Conservation (phyloP, 1,140 invertebrate species). For the Phthorimaea operculella region DNA sequence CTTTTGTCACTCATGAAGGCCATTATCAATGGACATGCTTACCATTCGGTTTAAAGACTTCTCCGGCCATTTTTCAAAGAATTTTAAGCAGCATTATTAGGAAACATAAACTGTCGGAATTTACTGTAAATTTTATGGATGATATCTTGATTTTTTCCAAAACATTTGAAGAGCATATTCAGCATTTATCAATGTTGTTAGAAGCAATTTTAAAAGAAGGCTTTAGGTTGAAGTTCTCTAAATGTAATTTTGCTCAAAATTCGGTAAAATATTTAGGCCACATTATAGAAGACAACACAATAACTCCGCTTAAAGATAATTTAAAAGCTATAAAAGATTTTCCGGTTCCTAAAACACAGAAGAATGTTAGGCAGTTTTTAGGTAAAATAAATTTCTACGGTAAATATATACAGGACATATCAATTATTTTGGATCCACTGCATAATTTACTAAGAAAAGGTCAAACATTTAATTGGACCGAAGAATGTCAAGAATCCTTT, state of each 20-base stretch:
- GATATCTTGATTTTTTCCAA: constrained; percentile 42
- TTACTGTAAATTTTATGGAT: not conserved
- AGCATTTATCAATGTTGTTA: constrained; percentile 23
- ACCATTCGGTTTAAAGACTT: not conserved
- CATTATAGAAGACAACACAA: constrained; percentile 26
- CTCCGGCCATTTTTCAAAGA: constrained; percentile 12
- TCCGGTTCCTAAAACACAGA: constrained; percentile 15
- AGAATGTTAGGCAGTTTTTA: constrained; percentile 23
- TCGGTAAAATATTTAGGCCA: constrained; percentile 13
- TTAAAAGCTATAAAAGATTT: constrained; percentile 32
- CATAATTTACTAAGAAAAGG: constrained; percentile 20
- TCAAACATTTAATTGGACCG: constrained; percentile 24
- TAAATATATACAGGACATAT: not conserved
- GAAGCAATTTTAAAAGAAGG: constrained; percentile 28
- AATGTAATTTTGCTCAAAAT: not conserved
- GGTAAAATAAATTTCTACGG: constrained; percentile 35
- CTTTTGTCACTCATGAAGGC: no score
- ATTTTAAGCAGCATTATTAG: constrained; percentile 9
- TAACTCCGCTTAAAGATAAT: constrained; percentile 27
- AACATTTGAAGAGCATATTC: constrained; percentile 30
- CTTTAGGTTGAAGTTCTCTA: constrained; percentile 17
- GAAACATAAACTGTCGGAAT: not conserved
- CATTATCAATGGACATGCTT: no score
- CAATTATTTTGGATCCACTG: constrained; percentile 1
- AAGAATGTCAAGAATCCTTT: constrained; percentile 26